Evolutionary conservation across 2,888 invertebrate species (phyloP).

Genomic region (Callimorpha dominula): DNA sequence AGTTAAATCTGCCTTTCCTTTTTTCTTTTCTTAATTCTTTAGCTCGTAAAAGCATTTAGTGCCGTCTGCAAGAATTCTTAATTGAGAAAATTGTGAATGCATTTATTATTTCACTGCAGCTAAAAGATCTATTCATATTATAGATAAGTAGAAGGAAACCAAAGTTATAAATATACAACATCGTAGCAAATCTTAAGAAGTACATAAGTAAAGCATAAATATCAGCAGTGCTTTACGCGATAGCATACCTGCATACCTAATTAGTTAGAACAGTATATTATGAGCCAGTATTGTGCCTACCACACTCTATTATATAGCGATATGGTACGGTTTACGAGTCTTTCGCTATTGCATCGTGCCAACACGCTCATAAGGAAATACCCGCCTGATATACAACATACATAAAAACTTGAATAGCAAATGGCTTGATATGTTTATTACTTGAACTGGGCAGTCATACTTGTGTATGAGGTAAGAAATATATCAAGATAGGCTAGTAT

Average conservation of each 20-base stretch:
- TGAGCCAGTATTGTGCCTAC: conserved; percentile 17
- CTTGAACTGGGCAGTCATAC: background rate
- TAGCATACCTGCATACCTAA: conserved; percentile 20
- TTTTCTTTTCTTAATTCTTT: conserved; percentile 13
- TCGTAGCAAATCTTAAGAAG: background rate
- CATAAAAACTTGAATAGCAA: conserved; percentile 20
- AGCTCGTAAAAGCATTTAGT: conserved; percentile 12
- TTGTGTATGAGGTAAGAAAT: background rate
- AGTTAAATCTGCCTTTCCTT: conserved; percentile 16
- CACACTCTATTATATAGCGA: conserved; percentile 10
- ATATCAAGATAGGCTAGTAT: background rate
- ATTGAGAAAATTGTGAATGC: conserved; percentile 9
- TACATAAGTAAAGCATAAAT: background rate
- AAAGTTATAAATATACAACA: too few relatives aligned
- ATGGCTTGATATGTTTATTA: conserved; percentile 18
- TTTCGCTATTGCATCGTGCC: conserved; percentile 29
- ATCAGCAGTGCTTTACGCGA: conserved; percentile 2
- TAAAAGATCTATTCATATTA: background rate
- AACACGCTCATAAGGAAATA: conserved; percentile 30
- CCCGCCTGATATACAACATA: conserved; percentile 26
- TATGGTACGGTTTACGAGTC: conserved; percentile 21
- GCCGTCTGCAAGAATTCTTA: conserved; percentile 11
- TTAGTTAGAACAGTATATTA: conserved; percentile 8
- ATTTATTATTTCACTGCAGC: conserved; percentile 1
- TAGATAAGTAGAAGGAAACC: background rate